A percentile compares a stretch with the other conserved stretches of the same genome.
phyloP scores from a whole-genome alignment of 2,113 vertebrate species.

The Vimba vimba region DNA sequence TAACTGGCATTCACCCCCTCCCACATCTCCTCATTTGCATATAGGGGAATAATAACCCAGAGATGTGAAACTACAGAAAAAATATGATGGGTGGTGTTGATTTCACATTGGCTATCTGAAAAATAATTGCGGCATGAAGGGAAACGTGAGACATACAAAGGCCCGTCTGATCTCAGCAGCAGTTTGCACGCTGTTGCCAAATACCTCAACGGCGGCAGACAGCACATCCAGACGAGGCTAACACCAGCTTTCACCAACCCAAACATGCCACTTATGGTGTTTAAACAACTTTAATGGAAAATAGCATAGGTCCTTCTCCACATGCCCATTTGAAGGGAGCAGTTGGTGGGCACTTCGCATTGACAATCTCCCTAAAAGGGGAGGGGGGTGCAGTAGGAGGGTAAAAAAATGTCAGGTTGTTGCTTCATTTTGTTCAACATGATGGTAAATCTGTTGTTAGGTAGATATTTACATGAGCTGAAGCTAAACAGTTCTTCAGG shows the following conservation, averaged over 20 bases:
- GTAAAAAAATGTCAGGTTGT: background rate
- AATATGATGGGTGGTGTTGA: conserved; percentile 16
- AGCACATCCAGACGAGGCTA: conserved; percentile 16
- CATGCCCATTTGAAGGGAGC: background rate
- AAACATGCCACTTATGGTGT: conserved; percentile 39
- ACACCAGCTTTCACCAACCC: conserved; percentile 35
- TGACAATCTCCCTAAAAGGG: conserved; percentile 15
- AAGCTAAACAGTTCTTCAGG: background rate
- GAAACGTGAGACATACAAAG: conserved; percentile 1
- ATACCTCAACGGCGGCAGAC: conserved; percentile 33
- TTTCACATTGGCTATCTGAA: conserved; percentile 19
- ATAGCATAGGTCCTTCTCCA: background rate
- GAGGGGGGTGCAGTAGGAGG: background rate
- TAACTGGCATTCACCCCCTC: background rate
- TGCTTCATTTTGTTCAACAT: background rate
- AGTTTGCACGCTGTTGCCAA: conserved; percentile 23
- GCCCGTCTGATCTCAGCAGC: conserved; percentile 10
- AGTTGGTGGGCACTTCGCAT: background rate
- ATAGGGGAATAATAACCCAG: conserved; percentile 16
- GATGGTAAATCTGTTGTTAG: conserved; percentile 6
- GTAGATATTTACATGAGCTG: conserved; percentile 10
- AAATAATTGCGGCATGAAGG: conserved; percentile 18
- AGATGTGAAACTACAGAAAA: conserved; percentile 8
- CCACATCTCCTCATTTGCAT: conserved; percentile 27
- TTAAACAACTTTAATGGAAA: conserved; percentile 42